Base-by-base conservation (phyloP, 2,888 invertebrate genomes). In the Priocnemis perturbator region DNA sequence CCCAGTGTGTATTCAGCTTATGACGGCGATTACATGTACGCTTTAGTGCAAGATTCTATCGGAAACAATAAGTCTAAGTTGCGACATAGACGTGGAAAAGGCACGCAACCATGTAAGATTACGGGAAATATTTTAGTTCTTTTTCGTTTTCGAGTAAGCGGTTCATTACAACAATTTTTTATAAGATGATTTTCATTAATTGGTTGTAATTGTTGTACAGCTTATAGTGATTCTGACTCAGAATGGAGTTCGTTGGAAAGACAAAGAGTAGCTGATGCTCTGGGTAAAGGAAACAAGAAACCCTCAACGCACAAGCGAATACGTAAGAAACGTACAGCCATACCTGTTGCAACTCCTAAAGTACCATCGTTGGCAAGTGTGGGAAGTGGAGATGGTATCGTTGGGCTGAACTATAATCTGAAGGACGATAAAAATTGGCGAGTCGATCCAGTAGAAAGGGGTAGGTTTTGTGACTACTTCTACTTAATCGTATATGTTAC, bases 181-280 rank as follows among this genome's bases (percentile, higher is more conserved):
- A 26, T 26, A 26, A 37, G 37, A 37, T 1, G 11, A 37, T 37
- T 37, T 11, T 26, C 26, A 26, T 7, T 37, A 11, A 11, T 11
- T 37, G 9, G 52, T 47, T 48, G 74, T 62, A 3, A 7, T 47
- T 47, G 7, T 47, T 19, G 70, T 59, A 37, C 89, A 94, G 95
- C 94, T 66, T 95, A 95, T 89, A 96, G 96, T 67, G 97, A 97
- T 89, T 96, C 97, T 5, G 97, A 97, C 89, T 96, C 96, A 81
- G 97, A 97, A 77, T 95, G 94, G 87, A 95, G 95, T 80, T 95
- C 95, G 73, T 89, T 92, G 78, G 94, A 93, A 81, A 90, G 93
- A 72, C 92, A 93, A 76, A 90, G 92, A 70, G 91, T 91, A 77
- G 83, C 85, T 0, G 93, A 93, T 79, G 91, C 91, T 30, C 91